Evolutionary conservation across 2,797 vertebrate genomes (phyloP), one percentile per base, ranked within the genome.

Genomic region (Melanotaenia pygmaea): DNA sequence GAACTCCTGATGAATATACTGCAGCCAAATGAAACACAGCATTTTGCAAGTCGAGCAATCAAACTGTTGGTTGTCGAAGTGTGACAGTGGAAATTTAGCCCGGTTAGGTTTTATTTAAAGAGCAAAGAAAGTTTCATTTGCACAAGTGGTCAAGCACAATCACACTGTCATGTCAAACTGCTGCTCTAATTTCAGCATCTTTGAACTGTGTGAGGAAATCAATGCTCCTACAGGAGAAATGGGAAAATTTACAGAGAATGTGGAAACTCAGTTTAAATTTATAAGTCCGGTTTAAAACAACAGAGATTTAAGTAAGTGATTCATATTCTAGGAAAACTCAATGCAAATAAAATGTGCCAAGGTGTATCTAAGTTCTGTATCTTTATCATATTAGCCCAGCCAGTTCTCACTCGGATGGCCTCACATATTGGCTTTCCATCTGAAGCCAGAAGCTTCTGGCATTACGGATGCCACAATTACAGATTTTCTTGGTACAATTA

Each of bases 1-100:
- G 59, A 84, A 56, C 34, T 65, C 47, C 32, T 70, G 57, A 81
- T 75, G n/a, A 81, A 77, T 9, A 16, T 18, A 50, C 58, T 14
- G 51, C 65, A 0, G 66, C 38, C 11, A 58, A 77, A 80, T 80
- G 47, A 82, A 59, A 28, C 6, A 67, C 65, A 54, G 53, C 35
- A 0, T 30, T 64, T 22, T 54, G 56, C 45, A 28, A 74, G 32
- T 67, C 28, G 5, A 50, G 61, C 28, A 32, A 45, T 67, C 43
- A 58, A 45, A 45, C 6, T 7, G 43, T 45, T 45, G 43, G 16
- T 45, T 45, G 40, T 43, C 5, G 38, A 38, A 5, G 40, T 43
- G 18, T 45, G 43, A 45, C 16, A 18, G 13, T 16, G 4, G 18
- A 45, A 45, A 22, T 50, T 10, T 50, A 2, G n/a, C 47, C 47